phyloP scores from a whole-genome alignment of 2,888 invertebrate species.

The Limnephilus marmoratus region DNA sequence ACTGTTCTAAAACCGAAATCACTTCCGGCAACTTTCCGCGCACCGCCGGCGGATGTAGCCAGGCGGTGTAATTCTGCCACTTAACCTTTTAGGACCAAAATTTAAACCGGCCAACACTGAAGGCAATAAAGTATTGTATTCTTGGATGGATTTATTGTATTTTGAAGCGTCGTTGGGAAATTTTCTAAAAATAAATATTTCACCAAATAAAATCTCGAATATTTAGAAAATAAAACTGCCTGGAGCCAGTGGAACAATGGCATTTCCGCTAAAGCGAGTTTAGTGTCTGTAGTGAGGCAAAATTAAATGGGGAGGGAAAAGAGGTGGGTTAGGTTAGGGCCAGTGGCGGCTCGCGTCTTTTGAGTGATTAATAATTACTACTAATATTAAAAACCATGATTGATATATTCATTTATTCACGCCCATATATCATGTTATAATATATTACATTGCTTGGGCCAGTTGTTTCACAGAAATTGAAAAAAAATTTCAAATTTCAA shows the following conservation, averaged over 20 bases:
- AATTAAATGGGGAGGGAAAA: too few relatives aligned
- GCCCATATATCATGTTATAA: too few relatives aligned
- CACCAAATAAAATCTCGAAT: not conserved
- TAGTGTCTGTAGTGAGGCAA: too few relatives aligned
- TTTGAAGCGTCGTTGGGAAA: not conserved
- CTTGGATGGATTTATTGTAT: not conserved
- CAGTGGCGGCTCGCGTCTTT: too few relatives aligned
- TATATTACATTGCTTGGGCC: too few relatives aligned
- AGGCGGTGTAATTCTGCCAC: slow-evolving; percentile 38
- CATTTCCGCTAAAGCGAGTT: not conserved
- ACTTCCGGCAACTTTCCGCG: slow-evolving; percentile 42
- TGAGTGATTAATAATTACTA: too few relatives aligned
- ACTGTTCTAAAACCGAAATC: slow-evolving; percentile 44
- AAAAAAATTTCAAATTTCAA: too few relatives aligned
- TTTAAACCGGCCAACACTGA: not conserved
- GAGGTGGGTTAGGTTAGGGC: too few relatives aligned
- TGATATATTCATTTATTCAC: too few relatives aligned
- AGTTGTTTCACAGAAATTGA: too few relatives aligned
- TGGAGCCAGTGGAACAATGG: not conserved
- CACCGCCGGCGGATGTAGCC: slow-evolving; percentile 25
- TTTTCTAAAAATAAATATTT: not conserved
- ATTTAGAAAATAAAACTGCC: not conserved
- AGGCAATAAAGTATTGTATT: not conserved
- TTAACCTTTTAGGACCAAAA: not conserved
- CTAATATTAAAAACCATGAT: too few relatives aligned